phyloP scores from a whole-genome alignment of 1,140 invertebrate species.

The Hydropsyche tenuis region DNA sequence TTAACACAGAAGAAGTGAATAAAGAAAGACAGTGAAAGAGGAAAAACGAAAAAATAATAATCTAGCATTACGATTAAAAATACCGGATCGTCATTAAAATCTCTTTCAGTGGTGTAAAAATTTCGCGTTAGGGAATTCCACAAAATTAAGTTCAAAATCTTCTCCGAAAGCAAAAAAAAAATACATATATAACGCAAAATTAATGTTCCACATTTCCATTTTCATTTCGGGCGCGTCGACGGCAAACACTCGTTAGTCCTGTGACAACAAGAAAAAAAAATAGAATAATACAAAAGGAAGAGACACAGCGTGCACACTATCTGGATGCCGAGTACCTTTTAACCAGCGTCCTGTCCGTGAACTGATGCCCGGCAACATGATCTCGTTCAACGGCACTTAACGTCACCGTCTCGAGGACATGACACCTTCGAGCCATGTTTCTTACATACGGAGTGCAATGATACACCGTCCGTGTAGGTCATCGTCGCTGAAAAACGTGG shows the following conservation, averaged over 20 bases:
- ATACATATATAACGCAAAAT: not conserved
- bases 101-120: constrained; percentile 34
- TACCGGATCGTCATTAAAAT: constrained; percentile 30
- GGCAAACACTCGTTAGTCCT: constrained; percentile 8
- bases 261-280: not conserved
- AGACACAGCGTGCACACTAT: not conserved
- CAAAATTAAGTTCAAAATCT: constrained; percentile 32
- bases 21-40: constrained; percentile 41
- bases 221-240: not conserved
- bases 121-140: constrained; percentile 33
- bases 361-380: constrained; percentile 42
- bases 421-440: constrained; percentile 20
- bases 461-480: constrained; percentile 17
- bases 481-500: not conserved
- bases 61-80: constrained; percentile 39
- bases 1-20: constrained; percentile 23
- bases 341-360: not conserved
- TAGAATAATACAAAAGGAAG: too few species aligned
- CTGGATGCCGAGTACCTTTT: constrained; percentile 4
- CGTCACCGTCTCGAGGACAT: constrained; percentile 10
- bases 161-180: too few species aligned
- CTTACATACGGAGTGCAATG: constrained; percentile 39
- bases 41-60: constrained; percentile 29
- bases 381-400: constrained; percentile 49
- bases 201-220: constrained; percentile 34